A percentile compares a stretch with the other conserved stretches of the same genome.
Evolutionary conservation across 2,113 vertebrate genomes (phyloP).

Genomic region (Brachypteracias leptosomus): DNA sequence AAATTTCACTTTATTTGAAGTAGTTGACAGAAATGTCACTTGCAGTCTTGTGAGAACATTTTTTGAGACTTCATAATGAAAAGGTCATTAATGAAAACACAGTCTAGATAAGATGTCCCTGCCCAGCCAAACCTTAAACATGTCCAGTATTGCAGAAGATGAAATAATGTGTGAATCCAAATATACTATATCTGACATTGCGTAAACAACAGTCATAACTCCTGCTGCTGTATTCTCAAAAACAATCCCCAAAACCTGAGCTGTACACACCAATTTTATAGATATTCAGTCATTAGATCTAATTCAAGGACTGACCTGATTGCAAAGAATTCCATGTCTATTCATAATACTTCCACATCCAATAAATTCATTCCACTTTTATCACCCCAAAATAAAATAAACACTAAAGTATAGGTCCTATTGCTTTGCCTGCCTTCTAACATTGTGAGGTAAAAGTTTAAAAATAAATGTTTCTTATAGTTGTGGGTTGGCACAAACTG

Average conservation of each 20-base stretch:
- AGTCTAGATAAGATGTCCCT: too few relatives aligned
- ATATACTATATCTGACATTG: background rate
- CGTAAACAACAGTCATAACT: background rate
- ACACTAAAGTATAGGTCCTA: background rate
- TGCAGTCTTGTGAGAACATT: background rate
- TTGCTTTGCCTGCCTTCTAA: background rate
- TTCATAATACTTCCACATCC: background rate
- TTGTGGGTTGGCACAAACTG: background rate
- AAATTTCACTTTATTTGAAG: constrained; percentile 19
- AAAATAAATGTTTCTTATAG: background rate
- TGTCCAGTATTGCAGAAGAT: background rate
- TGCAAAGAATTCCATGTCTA: background rate
- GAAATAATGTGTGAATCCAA: background rate
- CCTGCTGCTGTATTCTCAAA: background rate
- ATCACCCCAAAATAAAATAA: background rate
- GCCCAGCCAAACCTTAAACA: too few relatives aligned
- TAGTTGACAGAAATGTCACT: constrained; percentile 6
- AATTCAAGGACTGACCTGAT: background rate
- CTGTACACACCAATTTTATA: background rate
- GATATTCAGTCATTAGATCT: background rate
- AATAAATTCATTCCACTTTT: background rate
- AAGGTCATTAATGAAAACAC: too few relatives aligned
- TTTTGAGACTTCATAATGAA: constrained; percentile 18
- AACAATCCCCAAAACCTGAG: background rate
- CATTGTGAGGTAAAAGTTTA: background rate